phyloP scores from a whole-genome alignment of 1,140 invertebrate species.

The Drosophila eugracilis region DNA sequence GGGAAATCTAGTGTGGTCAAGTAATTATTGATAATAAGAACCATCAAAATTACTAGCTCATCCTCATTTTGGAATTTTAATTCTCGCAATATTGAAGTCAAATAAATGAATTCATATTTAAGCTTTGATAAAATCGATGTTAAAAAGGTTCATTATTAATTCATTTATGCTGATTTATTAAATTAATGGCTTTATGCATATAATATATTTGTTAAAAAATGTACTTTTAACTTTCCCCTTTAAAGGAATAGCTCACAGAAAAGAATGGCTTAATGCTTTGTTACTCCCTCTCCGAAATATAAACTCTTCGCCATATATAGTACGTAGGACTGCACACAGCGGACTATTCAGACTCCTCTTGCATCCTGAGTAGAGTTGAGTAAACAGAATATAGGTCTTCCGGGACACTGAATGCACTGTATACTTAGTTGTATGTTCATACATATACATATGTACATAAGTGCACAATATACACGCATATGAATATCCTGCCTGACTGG shows the following conservation, averaged over 20 bases:
- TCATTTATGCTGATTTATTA: too few relatives aligned
- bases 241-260: neutral
- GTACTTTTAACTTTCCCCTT: neutral
- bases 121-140: neutral
- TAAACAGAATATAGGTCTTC: constrained; percentile 52
- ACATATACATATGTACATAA: constrained; percentile 28
- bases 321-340: neutral
- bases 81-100: neutral
- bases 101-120: neutral
- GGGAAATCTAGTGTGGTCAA: neutral
- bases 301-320: neutral
- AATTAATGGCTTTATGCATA: too few relatives aligned
- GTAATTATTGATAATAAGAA: constrained; percentile 1
- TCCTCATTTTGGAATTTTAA: neutral
- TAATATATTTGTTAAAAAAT: too few relatives aligned
- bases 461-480: constrained; percentile 10
- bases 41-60: neutral
- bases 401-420: constrained; percentile 42
- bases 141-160: too few relatives aligned
- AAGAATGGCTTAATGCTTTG: neutral
- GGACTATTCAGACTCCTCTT: constrained; percentile 9
- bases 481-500: constrained; percentile 24
- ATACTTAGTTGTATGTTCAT: constrained; percentile 65
- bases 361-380: constrained; percentile 7
- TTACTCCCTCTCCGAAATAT: constrained; percentile 7